Percentiles rank a stretch among this genome's conserved stretches.
phyloP scores from a whole-genome alignment of 2,113 vertebrate species.

The Tor tambroides region DNA sequence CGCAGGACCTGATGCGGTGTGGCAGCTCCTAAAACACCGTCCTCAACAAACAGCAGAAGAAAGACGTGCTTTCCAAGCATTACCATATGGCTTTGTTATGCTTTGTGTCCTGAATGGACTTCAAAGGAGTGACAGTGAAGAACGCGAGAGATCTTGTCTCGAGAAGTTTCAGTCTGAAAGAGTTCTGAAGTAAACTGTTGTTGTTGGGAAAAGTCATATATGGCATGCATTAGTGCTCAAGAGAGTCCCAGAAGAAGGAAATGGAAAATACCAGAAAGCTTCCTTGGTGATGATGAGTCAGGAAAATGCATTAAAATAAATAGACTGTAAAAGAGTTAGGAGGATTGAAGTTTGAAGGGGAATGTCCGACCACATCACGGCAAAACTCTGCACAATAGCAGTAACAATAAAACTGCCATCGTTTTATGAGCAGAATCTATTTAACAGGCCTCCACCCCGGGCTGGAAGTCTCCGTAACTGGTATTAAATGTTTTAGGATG shows the following conservation, averaged over 20 bases:
- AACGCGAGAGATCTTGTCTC: neutral
- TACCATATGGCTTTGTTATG: conserved; percentile 42
- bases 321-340: conserved; percentile 61
- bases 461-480: neutral
- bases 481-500: neutral
- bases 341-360: conserved; percentile 63
- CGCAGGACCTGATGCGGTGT: conserved; percentile 43
- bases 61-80: conserved; percentile 49
- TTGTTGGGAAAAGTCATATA: neutral
- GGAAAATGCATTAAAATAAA: conserved; percentile 42
- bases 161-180: conserved; percentile 15
- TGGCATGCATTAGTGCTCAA: neutral
- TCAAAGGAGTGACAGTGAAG: conserved; percentile 24
- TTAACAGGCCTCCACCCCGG: conserved; percentile 44
- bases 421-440: conserved; percentile 57
- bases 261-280: neutral
- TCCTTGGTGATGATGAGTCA: conserved; percentile 23
- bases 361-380: conserved; percentile 64
- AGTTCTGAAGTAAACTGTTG: neutral
- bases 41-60: conserved; percentile 16
- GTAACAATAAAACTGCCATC: conserved; percentile 61
- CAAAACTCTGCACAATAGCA: conserved; percentile 59
- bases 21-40: conserved; percentile 67
- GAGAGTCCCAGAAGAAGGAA: neutral
- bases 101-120: conserved; percentile 25